These are phyloP conservation scores for Pyralis farinalis DNA, from an alignment of 2,888 invertebrate species.

Conservation along the genomic window DNA sequence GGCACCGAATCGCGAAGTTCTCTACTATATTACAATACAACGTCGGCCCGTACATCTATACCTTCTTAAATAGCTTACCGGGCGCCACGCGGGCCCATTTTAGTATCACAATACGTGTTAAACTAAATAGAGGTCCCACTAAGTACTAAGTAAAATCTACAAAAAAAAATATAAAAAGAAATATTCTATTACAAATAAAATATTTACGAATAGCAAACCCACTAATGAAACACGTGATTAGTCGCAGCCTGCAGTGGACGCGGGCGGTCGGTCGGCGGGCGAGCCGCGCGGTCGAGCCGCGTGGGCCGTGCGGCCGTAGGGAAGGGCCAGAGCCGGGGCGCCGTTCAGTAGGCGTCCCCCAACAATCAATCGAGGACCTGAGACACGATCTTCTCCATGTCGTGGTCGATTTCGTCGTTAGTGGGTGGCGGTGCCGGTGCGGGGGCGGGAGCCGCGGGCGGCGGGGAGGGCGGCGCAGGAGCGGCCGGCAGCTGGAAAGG, in stretches of 20 bases:
- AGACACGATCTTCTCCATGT: conserved; percentile 89
- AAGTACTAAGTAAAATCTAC: conserved; percentile 48
- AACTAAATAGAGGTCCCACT: conserved; percentile 66
- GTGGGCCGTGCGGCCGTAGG: background rate
- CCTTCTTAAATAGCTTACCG: conserved; percentile 58
- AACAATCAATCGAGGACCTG: conserved; percentile 67
- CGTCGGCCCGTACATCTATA: conserved; percentile 27
- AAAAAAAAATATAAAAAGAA: conserved; percentile 58
- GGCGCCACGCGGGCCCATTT: conserved; percentile 61
- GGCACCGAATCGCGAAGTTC: background rate
- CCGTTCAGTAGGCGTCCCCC: conserved; percentile 5
- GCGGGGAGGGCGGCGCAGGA: conserved; percentile 40
- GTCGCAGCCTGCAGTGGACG: conserved; percentile 1
- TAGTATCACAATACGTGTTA: conserved; percentile 74
- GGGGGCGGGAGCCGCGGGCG: conserved; percentile 36
- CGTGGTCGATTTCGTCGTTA: conserved; percentile 83
- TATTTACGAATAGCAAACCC: conserved; percentile 35
- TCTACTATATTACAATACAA: conserved; percentile 11
- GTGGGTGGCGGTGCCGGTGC: conserved; percentile 19
- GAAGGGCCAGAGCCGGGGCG: background rate
- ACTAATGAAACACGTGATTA: no score
- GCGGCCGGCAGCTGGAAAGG: conserved; percentile 70
- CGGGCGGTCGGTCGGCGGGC: background rate
- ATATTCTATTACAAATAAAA: conserved; percentile 49
- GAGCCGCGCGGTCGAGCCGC: background rate